phyloP scores from a whole-genome alignment of 2,113 vertebrate genomes.

The Prionailurus bengalensis region DNA sequence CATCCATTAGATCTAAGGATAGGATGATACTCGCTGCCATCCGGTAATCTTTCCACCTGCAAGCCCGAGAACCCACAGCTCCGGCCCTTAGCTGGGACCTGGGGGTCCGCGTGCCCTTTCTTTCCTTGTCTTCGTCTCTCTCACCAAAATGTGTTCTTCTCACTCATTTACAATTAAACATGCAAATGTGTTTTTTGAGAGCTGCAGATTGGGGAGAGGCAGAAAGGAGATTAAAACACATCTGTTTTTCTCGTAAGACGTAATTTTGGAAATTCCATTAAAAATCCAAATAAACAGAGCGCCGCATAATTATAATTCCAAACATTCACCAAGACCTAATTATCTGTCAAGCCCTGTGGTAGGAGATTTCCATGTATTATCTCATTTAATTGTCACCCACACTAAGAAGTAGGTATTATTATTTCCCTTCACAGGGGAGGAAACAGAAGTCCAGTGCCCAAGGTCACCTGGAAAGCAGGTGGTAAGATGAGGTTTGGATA shows the following conservation, averaged over 20 bases:
- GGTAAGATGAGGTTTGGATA: fast-evolving
- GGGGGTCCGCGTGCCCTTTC: background rate
- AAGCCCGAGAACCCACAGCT: background rate
- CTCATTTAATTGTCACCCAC: background rate
- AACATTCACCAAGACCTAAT: background rate
- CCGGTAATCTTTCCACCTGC: fast-evolving
- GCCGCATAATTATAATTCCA: background rate
- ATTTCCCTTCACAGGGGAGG: background rate
- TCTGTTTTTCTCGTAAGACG: background rate
- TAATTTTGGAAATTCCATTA: background rate
- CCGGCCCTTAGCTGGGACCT: too few species aligned
- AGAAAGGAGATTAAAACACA: background rate
- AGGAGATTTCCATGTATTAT: background rate
- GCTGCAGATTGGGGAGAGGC: background rate
- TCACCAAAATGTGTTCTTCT: background rate
- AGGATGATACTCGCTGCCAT: background rate
- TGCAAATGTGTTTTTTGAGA: background rate
- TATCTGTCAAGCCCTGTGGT: background rate
- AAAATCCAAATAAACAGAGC: slow-evolving; percentile 15
- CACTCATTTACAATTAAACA: background rate
- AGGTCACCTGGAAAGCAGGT: background rate
- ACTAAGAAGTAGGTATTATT: background rate
- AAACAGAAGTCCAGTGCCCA: background rate
- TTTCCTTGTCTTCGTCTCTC: background rate
- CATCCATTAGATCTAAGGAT: background rate